phyloP scores from a whole-genome alignment of 2,888 invertebrate species.

The Cerastoderma edule region DNA sequence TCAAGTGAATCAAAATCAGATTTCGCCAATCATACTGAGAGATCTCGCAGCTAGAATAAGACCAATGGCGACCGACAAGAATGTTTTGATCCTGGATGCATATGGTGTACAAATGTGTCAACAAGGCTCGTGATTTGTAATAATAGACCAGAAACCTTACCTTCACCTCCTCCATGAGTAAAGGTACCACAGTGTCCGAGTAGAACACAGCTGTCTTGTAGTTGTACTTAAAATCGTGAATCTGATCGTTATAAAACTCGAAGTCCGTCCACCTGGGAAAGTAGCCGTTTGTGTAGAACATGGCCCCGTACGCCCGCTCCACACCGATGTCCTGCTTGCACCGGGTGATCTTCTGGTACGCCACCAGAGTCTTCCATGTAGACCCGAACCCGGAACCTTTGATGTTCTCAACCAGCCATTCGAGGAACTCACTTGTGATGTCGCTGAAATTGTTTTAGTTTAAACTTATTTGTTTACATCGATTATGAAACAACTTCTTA shows the following conservation, averaged over 20 bases:
- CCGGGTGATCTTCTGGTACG: constrained; percentile 93
- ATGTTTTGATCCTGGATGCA: too few relatives aligned
- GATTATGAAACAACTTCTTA: too few relatives aligned
- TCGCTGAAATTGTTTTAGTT: constrained; percentile 44
- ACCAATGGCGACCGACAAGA: too few relatives aligned
- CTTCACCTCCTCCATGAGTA: constrained; percentile 88
- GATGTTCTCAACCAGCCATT: constrained; percentile 74
- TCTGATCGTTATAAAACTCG: constrained; percentile 91
- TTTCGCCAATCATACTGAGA: too few relatives aligned
- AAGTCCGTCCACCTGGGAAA: constrained; percentile 88
- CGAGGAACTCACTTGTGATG: constrained; percentile 71
- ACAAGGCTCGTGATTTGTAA: too few relatives aligned
- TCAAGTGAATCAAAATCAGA: too few relatives aligned
- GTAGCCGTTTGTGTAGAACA: constrained; percentile 92
- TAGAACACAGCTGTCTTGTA: constrained; percentile 92
- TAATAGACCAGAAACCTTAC: too few relatives aligned
- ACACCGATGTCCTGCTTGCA: constrained; percentile 95
- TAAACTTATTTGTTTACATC: too few relatives aligned
- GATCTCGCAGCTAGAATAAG: too few relatives aligned
- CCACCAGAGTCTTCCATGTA: constrained; percentile 86
- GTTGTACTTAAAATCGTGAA: constrained; percentile 91
- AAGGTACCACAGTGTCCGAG: constrained; percentile 89
- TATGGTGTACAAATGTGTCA: too few relatives aligned
- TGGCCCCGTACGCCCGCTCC: constrained; percentile 93
- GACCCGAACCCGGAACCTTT: constrained; percentile 71